A percentile compares a stretch with the other conserved stretches of the same genome.
phyloP scores from a whole-genome alignment of 2,888 invertebrate species.

The Amphipoea oculea region DNA sequence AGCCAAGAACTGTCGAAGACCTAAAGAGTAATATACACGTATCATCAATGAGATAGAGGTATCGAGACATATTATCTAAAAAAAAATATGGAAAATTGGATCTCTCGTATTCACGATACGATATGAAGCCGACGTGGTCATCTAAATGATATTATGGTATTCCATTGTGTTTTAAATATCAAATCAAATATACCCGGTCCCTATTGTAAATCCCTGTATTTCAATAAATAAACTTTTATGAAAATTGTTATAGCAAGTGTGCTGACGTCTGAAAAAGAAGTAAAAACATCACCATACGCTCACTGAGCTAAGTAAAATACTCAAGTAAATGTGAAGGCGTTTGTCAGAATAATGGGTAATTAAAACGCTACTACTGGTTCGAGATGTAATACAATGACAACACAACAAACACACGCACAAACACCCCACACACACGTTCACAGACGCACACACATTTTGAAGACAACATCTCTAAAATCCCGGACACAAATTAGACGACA shows the following conservation, averaged over 20 bases:
- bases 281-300: neutral
- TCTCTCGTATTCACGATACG: no score
- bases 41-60: no score
- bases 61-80: no score
- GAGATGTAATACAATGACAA: neutral
- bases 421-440: neutral
- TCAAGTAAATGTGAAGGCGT: neutral
- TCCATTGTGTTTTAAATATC: no score
- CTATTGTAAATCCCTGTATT: neutral
- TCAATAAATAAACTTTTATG: neutral
- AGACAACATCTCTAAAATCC: neutral
- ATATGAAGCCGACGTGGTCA: no score
- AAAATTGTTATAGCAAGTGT: neutral
- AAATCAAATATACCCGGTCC: no score
- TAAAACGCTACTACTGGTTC: conserved; percentile 27
- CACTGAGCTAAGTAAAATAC: neutral
- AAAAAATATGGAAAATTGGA: no score
- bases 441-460: neutral
- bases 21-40: no score
- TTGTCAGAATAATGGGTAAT: conserved; percentile 1
- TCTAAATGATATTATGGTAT: no score
- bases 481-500: conserved; percentile 19
- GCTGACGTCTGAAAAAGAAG: neutral
- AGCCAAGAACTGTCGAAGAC: no score
- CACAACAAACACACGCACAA: no score